These are phyloP conservation scores for Myotis vivesi DNA, from an alignment of 2,797 vertebrate genomes.

Conservation along the genomic window DNA sequence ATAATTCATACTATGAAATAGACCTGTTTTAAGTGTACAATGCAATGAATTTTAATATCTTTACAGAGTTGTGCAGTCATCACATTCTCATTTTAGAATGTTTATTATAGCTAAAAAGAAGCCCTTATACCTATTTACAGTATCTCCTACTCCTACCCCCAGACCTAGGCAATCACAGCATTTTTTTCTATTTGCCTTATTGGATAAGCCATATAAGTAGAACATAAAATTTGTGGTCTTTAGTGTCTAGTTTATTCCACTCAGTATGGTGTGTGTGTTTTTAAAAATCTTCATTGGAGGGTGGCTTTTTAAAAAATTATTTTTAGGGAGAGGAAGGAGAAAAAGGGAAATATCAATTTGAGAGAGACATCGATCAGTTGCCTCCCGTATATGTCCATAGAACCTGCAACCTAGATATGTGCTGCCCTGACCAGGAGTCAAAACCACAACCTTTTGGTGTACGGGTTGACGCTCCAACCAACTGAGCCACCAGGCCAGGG, in stretches of 20 bases:
- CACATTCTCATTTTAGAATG: neutral
- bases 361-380: neutral
- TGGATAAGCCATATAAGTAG: neutral
- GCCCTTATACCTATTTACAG: neutral
- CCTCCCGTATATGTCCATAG: neutral
- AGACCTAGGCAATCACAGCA: neutral
- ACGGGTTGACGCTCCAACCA: neutral
- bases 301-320: neutral
- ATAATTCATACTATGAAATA: neutral
- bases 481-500: neutral
- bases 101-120: slow-evolving; percentile 26
- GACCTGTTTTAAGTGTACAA: neutral
- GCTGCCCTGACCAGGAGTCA: neutral
- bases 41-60: neutral
- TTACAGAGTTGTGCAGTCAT: neutral
- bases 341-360: neutral
- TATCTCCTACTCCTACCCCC: neutral
- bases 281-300: neutral
- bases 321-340: neutral
- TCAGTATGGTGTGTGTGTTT: neutral
- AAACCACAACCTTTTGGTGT: neutral
- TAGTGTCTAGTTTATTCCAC: neutral
- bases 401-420: too few relatives aligned
- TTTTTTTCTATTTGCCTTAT: neutral
- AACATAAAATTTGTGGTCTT: neutral